Percentiles rank a stretch among this genome's conserved stretches.
Evolutionary conservation across 1,140 invertebrate species (phyloP).

Genomic region (Nixonia krombeini): DNA sequence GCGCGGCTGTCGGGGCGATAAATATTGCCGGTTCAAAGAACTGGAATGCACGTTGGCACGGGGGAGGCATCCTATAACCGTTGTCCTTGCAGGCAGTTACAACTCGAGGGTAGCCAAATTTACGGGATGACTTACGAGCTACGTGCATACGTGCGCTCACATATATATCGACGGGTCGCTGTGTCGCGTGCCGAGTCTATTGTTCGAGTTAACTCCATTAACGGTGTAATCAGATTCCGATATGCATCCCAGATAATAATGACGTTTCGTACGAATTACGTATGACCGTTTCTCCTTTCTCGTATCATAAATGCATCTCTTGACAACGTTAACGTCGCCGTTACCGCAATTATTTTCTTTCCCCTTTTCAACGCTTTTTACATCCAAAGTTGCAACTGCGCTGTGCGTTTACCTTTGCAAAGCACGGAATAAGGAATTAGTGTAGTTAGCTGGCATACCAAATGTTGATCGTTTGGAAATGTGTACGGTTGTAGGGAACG

Average conservation of each 20-base stretch:
- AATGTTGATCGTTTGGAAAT: too few species aligned
- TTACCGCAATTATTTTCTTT: not conserved
- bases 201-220: slow-evolving; percentile 17
- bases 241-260: slow-evolving; percentile 15
- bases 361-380: too few species aligned
- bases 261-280: slow-evolving; percentile 5
- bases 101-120: not conserved
- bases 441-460: too few species aligned
- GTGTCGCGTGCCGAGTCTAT: slow-evolving; percentile 14
- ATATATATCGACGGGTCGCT: not conserved
- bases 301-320: slow-evolving; percentile 6
- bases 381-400: too few species aligned
- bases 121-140: not conserved
- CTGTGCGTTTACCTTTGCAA: too few species aligned
- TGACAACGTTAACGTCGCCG: not conserved
- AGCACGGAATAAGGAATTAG: too few species aligned
- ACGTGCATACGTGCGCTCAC: not conserved
- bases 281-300: not conserved
- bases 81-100: slow-evolving; percentile 3
- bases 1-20: not conserved
- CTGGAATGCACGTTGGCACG: slow-evolving; percentile 4
- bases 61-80: slow-evolving; percentile 1
- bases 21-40: not conserved
- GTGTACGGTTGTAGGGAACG: too few species aligned
- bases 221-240: slow-evolving; percentile 19